Percentiles rank a stretch among this genome's conserved stretches.
phyloP scores from a whole-genome alignment of 2,797 vertebrate species.

The Adelosebastes latens region DNA sequence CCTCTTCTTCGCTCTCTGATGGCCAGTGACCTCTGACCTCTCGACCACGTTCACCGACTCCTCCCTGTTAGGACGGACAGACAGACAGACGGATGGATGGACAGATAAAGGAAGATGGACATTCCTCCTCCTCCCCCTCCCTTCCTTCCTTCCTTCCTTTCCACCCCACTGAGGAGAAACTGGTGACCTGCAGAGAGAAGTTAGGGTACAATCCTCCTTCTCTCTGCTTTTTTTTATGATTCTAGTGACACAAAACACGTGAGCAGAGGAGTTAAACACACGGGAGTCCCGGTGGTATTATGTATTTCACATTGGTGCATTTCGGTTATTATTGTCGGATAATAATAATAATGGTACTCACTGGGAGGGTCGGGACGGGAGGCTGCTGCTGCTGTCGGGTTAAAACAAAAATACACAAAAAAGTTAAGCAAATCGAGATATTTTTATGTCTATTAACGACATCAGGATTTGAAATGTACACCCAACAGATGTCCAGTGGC shows the following conservation, averaged over 20 bases:
- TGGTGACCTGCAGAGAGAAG: conserved; percentile 24
- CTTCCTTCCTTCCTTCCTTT: not conserved
- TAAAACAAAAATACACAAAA: not conserved
- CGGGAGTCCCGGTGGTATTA: not conserved
- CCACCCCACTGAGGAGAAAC: not conserved
- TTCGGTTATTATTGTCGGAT: not conserved
- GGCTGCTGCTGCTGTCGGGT: conserved; percentile 11
- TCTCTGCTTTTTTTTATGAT: conserved; percentile 14
- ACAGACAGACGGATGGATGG: not conserved
- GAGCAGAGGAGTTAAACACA: not conserved
- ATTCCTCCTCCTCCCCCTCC: not conserved
- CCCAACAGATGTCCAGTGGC: not conserved
- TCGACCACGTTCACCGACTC: not conserved
- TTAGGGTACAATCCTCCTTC: not conserved
- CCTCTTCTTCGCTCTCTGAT: conserved; percentile 83
- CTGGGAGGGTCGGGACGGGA: not conserved
- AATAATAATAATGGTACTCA: conserved; percentile 29
- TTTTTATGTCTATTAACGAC: not conserved
- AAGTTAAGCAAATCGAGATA: not conserved
- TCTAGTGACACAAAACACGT: not conserved
- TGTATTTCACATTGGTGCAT: conserved; percentile 23
- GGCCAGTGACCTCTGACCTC: conserved; percentile 22
- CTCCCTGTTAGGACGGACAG: conserved; percentile 3
- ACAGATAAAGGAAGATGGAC: conserved; percentile 15
- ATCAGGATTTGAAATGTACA: not conserved